Evolutionary conservation across 2,888 invertebrate species (phyloP), one percentile per base, ranked within the genome.

Genomic region (Catocala nupta): DNA sequence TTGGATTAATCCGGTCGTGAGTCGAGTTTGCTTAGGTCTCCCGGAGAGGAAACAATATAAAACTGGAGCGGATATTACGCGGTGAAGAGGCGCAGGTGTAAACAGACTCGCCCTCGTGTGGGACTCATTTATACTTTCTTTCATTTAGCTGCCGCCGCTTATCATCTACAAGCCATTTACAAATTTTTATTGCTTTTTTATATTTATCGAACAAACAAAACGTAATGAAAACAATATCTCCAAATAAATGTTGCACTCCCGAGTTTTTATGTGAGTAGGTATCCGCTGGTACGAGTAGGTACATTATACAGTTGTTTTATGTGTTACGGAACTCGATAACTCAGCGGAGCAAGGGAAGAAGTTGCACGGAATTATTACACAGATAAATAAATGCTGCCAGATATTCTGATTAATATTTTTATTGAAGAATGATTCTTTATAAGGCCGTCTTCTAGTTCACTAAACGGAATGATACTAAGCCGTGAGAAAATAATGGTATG

Each of bases 51-150:
- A 89, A 89, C 88, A 88, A 90, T 87, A 90, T 90, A 90, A 89
- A 90, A 87, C 87, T 86, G 83, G 88, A 85, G 85, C 92, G 93
- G 93, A 92, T 92, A 93, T 92, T 92, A 89, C 90, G 82, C 78
- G 80, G 87, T 86, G 86, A 85, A 91, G 90, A 87, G 90, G 88
- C 88, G 81, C 88, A 88, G 89, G 90, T 87, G 90, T 88, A 90
- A 87, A 91, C 86, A 90, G 77, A 76, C 73, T 74, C 79, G 79
- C 80, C 77, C 85, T 80, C 83, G 82, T 83, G 79, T 79, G 81
- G 81, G 81, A 84, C 77, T 84, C 81, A 84, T 86, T 84, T 84
- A 81, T 84, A 86, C 85, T 88, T 88, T 86, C 86, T 87, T 86
- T 85, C 84, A 89, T 89, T 90, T 86, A 84, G 81, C 82, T 72